Conservation (phyloP, 2,113 vertebrate species). For the Oreocharis arfaki region DNA sequence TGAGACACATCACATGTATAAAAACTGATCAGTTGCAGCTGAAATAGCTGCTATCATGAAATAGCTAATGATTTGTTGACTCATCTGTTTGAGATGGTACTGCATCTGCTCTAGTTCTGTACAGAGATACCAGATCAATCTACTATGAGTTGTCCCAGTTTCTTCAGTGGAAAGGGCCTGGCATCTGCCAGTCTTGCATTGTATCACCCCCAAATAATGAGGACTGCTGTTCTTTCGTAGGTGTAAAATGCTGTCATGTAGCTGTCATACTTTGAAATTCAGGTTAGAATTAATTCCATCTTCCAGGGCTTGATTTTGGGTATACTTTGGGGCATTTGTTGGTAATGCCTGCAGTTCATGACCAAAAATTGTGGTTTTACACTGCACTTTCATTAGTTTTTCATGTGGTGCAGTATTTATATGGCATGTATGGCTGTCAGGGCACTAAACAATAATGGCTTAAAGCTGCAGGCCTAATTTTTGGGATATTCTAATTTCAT, state of each 20-base stretch:
- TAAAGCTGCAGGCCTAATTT: background rate
- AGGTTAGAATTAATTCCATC: background rate
- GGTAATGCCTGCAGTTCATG: background rate
- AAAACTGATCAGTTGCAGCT: background rate
- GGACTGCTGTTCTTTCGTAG: background rate
- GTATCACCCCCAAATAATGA: background rate
- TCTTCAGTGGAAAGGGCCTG: background rate
- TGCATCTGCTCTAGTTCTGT: background rate
- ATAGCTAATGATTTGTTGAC: background rate
- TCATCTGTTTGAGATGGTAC: background rate
- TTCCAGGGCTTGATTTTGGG: background rate
- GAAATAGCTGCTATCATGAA: background rate
- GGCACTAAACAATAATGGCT: background rate
- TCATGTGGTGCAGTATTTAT: background rate
- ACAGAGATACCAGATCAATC: background rate
- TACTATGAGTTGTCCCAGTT: background rate
- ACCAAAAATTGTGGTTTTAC: background rate
- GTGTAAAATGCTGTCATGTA: background rate
- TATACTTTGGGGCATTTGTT: background rate
- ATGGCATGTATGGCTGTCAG: background rate
- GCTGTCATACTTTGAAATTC: background rate
- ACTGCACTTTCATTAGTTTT: background rate
- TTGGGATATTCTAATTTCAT: background rate
- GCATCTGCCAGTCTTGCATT: background rate
- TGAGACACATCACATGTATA: background rate